Evolutionary conservation across 2,113 vertebrate species (phyloP), one percentile per base, ranked within the genome.

Genomic region (Laticauda colubrina): DNA sequence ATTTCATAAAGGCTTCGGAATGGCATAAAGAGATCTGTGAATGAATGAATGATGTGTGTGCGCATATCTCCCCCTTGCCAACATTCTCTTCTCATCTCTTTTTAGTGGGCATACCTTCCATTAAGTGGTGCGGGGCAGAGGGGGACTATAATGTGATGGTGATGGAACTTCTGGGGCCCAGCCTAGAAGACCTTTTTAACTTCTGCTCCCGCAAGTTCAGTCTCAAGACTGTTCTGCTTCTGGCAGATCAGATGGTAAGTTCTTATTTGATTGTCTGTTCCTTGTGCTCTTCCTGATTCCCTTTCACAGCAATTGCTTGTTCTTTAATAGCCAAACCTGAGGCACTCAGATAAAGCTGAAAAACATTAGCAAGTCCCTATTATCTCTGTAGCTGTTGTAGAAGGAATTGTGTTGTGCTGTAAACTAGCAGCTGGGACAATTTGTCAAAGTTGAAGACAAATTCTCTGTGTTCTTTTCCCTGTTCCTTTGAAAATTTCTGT

Each of bases 71-170:
- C 21, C 93, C 75, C 89, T 23, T 24, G 3, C 53, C 55, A 57
- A 57, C 1, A 5, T 54, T 93, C 45, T 93, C 92, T 94, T 23
- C 1, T 48, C 18, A 90, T 57, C 34, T 75, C 26, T 95, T 81
- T 90, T 53, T 95, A 99, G 99, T 99, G 97, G 99, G 99, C 18
- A 99, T 99, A 93, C 99, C 99, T 0, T 99, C 99, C 57, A 99
- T 99, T 98, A 99, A 99, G 95, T 99, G 99, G 99, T 99, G 99
- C 14, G 99, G 99, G 18, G 99, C 99, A 0, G 99, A 99, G 96
- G 99, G 99, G 2, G 99, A 99, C 97, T 99, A 99, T 97, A 99
- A 99, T 0, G 99, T 99, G 95, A 99, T 99, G 99, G 99, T 99
- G 81, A 99, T 99, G 99, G 99, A 99, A 95, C 97, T 99, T 90